Base-by-base conservation (phyloP, 1,140 invertebrate species). In the Calycopis cecrops region DNA sequence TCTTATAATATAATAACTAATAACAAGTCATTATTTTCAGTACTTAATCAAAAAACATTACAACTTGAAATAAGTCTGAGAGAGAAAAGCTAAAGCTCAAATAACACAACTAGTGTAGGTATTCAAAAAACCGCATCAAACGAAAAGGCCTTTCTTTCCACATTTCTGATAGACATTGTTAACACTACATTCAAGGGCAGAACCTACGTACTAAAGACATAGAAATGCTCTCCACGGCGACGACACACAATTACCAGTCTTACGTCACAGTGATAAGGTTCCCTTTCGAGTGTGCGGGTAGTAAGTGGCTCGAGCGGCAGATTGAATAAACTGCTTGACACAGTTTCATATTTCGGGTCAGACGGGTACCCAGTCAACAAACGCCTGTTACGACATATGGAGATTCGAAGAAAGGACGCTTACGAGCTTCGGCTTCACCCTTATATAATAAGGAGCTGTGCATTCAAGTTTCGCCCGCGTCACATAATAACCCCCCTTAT, bases 281-380 rank as follows among this genome's bases (percentile, higher is more conserved):
- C 50, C 48, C 14, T 67, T 65, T 67, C 52, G 62, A 60, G 48
- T 57, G 56, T 62, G 48, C 44, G 35, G 34, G 44, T 42, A 56
- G 63, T 56, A 56, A 66, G 63, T 64, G 52, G 71, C 71, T 79
- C 60, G 65, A 68, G 61, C 68, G 62, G 60, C 74, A 84, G 80
- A 86, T 86, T 86, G 78, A 86, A 86, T 86, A 86, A 86, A 86
- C 83, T 78, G 79, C 83, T 86, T 86, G 83, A 86, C 83, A 86
- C 78, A 85, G 76, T 79, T 86, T 85, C 75, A 65, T 67, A 73
- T 81, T 86, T 85, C 73, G 81, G 83, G 78, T 80, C 81, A 85
- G 72, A 73, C 78, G 73, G 79, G 72, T 71, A 73, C 69, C 65
- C 69, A 60, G 74, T 81, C 81, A 82, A 82, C 78, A 85, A 76